These are phyloP conservation scores for Cossypha niveicapilla DNA, from an alignment of 2,797 vertebrate genomes.

Conservation along the genomic window DNA sequence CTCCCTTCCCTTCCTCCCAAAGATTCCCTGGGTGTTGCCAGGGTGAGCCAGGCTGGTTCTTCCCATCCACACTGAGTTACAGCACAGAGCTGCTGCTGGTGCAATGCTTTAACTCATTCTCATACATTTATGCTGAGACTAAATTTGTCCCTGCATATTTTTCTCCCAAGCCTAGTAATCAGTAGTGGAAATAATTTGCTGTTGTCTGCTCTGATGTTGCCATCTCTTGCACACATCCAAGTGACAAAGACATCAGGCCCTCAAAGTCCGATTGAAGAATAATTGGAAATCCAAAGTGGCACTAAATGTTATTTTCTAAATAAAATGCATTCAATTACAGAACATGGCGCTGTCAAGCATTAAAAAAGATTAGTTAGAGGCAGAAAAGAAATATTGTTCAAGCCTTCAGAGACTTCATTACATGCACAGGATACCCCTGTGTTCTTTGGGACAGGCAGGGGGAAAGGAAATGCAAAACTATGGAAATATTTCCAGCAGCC, in stretches of 20 bases:
- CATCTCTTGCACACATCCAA: constrained; percentile 56
- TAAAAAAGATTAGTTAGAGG: constrained; percentile 54
- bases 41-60: neutral
- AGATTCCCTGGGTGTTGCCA: neutral
- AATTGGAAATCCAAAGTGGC: constrained; percentile 76
- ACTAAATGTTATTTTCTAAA: constrained; percentile 73
- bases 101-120: neutral
- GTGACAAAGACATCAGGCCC: constrained; percentile 67
- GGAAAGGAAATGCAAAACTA: neutral
- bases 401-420: constrained; percentile 25
- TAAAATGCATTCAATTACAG: constrained; percentile 67
- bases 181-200: constrained; percentile 61
- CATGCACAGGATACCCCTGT: neutral
- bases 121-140: neutral
- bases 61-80: neutral
- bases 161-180: constrained; percentile 22
- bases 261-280: constrained; percentile 68
- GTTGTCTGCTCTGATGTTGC: constrained; percentile 63
- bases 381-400: neutral
- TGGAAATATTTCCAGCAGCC: neutral
- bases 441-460: neutral
- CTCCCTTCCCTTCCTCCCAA: neutral
- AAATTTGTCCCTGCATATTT: constrained; percentile 18
- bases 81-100: neutral
- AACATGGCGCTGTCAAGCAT: constrained; percentile 30